These are phyloP conservation scores for Phallusia fumigata DNA, from an alignment of 23 tunicate species.

Conservation along the genomic window DNA sequence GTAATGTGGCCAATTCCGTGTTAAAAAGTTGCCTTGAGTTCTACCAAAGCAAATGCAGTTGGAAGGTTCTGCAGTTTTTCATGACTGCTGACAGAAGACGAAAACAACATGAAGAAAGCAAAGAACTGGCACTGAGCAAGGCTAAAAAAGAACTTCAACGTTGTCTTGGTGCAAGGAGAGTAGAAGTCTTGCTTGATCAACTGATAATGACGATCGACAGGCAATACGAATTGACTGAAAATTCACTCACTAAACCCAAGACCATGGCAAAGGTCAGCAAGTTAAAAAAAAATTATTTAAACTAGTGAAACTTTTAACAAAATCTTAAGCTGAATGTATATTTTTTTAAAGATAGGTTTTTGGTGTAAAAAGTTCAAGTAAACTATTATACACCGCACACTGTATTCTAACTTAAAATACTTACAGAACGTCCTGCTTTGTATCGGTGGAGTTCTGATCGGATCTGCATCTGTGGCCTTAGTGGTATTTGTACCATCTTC, in stretches of 20 bases:
- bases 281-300: no score
- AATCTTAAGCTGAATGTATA: no score
- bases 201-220: neutral
- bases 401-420: no score
- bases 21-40: neutral
- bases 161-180: neutral
- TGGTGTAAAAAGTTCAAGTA: no score
- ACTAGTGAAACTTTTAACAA: no score
- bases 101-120: neutral
- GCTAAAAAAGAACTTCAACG: neutral
- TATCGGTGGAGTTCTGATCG: no score
- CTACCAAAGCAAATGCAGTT: neutral
- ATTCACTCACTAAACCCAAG: neutral
- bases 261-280: neutral
- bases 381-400: no score
- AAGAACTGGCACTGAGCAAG: neutral
- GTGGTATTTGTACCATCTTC: no score
- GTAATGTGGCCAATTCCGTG: neutral
- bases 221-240: neutral
- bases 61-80: neutral
- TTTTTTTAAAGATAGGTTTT: no score
- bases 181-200: neutral
- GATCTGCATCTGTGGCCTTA: neutral
- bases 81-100: neutral
- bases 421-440: no score